Evolutionary conservation across 1,140 invertebrate genomes (phyloP), one percentile per base, ranked within the genome.

Genomic region (Rhyacophila brunnea): DNA sequence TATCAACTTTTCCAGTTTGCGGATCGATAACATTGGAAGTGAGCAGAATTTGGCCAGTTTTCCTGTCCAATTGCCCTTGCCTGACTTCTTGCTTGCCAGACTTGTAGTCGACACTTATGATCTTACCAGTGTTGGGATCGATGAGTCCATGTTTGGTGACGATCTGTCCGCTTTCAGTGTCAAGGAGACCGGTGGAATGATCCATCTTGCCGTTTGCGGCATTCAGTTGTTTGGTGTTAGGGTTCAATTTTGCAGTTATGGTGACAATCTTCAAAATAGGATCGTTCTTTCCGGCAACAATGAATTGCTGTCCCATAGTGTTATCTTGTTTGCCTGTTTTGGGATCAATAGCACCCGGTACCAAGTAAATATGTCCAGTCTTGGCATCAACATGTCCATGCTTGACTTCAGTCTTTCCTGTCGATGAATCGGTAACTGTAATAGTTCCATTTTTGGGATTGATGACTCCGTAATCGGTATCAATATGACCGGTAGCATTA

Each of bases 91-190:
- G 68, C 64, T 81, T 82, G 7, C 80, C 80, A 17, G 80, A 78
- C 62, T 82, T 82, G 7, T 76, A 67, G 66, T 84, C 81, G 47
- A 77, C 80, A 7, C 79, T 74, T 48, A 78, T 69, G 54, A 82
- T 77, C 54, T 82, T 81, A 13, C 75, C 73, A 35, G 77, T 81
- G 59, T 79, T 74, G 1, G 80, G 78, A 67, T 84, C 82, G 58
- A 83, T 82, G 38, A 81, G 73, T n/a, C 82, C 81, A 50, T 81
- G 80, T 65, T 83, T 82, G 3, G 77, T 80, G 43, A 82, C 80
- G 14, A 83, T 81, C 62, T 81, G 75, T 34, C 80, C 80, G 58
- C 78, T 80, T 47, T 79, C 68, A 6, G 81, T 81, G 70, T 81
- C 81, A 9, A 82, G 70, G 9, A 80, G 73, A 18, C 80, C 82